phyloP scores from a whole-genome alignment of 30 jellyfish, hydroid and myxozoan species.

The Aurelia sp. region DNA sequence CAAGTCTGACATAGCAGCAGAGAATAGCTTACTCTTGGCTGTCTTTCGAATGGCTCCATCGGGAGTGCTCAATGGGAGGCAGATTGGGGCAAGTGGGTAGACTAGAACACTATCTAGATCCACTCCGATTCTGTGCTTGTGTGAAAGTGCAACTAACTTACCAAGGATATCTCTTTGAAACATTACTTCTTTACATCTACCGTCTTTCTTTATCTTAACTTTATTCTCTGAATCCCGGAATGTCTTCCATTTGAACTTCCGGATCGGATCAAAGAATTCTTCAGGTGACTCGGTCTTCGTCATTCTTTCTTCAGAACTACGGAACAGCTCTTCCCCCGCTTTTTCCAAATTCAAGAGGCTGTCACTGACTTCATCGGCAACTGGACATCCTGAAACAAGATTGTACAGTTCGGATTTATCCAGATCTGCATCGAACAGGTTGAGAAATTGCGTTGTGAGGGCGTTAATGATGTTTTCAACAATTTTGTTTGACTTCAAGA shows the following conservation, averaged over 20 bases:
- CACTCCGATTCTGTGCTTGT: constrained; percentile 23
- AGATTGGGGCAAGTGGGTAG: constrained; percentile 52
- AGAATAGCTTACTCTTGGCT: not conserved
- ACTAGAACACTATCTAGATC: constrained; percentile 32
- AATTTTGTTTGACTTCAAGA: constrained; percentile 32
- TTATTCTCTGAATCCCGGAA: constrained; percentile 25
- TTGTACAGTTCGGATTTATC: constrained; percentile 20
- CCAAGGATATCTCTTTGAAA: constrained; percentile 58
- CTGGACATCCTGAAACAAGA: constrained; percentile 48
- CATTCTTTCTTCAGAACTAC: constrained; percentile 3
- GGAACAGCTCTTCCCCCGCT: constrained; percentile 23
- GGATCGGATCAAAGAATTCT: constrained; percentile 32
- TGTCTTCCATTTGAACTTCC: constrained; percentile 8
- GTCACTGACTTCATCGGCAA: constrained; percentile 26
- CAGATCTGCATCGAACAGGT: constrained; percentile 13
- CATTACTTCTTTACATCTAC: constrained; percentile 16
- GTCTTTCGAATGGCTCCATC: constrained; percentile 2
- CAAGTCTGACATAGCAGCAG: no score
- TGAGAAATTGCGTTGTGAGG: constrained; percentile 15
- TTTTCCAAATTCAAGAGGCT: constrained; percentile 14
- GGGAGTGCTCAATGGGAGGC: not conserved
- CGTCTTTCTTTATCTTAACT: constrained; percentile 10
- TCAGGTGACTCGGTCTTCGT: not conserved
- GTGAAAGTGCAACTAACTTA: constrained; percentile 6
- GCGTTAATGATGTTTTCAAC: constrained; percentile 10